Base-by-base conservation (phyloP, 2,797 vertebrate species). In the Antrozous pallidus region DNA sequence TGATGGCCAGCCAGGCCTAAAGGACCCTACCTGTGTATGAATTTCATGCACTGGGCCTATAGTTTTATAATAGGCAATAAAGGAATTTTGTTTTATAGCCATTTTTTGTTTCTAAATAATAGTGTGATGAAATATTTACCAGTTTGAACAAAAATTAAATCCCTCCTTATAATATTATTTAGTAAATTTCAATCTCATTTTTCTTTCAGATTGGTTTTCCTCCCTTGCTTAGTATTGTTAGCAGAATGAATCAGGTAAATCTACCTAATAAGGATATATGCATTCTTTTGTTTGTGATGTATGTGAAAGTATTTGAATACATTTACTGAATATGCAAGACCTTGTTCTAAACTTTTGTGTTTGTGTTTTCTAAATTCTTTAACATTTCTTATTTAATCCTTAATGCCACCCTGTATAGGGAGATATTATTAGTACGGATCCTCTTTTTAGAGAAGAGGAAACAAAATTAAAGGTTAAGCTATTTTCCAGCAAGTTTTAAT, bases 231-330 rank as follows among this genome's bases (percentile, higher is more conserved):
- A 99, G 99, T 97, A 99, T 99, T 78, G 98, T 99, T 93, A 99
- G 99, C 98, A 99, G 99, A 98, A 98, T 99, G 97, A 99, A 98
- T 97, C 99, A 99, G 99, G 99, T 99, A 98, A 97, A 94, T 40
- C 12, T 58, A 24, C 45, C 14, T 94, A 85, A 70, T 93, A 42
- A 63, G 28, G 9, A 74, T 74, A 33, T 14, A 58, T 92, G 47
- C 18, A 49, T 70, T 88, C 36, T 91, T 91, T 85, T 92, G 22
- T 92, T 95, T 95, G 47, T 11, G 49, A 0, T 79, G 22, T 91
- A 1, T 75, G 6, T 77, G 31, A 81, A 82, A 75, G 45, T 65
- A 71, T 93, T 70, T 88, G 24, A 85, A 61, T 85, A 83, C 8
- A 65, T 69, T 83, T 75, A 24, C 47, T 78, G 45, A 67, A 36